Conservation (phyloP, 2,797 vertebrate genomes). For the Ambastaia sidthimunki region DNA sequence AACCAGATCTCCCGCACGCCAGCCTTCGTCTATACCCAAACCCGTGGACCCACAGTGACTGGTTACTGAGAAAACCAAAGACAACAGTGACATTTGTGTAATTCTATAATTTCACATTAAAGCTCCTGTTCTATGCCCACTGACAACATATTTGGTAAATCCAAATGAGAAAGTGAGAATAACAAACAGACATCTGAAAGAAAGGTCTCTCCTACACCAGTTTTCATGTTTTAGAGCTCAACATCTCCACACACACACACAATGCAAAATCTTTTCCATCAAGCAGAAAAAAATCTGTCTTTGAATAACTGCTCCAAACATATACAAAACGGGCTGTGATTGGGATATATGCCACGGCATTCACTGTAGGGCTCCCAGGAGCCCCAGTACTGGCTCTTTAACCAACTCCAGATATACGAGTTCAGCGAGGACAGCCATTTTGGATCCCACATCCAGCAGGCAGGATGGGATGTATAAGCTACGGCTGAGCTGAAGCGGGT, state of each 20-base stretch:
- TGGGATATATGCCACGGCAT: not conserved
- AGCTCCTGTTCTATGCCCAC: not conserved
- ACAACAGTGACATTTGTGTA: not conserved
- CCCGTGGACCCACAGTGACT: not conserved
- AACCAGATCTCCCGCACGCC: slow-evolving; percentile 43
- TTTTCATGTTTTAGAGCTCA: not conserved
- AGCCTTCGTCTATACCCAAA: slow-evolving; percentile 23
- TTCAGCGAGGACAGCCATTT: slow-evolving; percentile 53
- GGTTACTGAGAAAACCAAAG: slow-evolving; percentile 20
- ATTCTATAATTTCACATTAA: too few species aligned
- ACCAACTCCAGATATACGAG: slow-evolving; percentile 51
- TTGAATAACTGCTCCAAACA: slow-evolving; percentile 4
- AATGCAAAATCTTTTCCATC: slow-evolving; percentile 1
- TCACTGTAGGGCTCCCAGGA: slow-evolving; percentile 49
- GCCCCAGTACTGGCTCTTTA: slow-evolving; percentile 31
- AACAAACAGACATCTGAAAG: not conserved
- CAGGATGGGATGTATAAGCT: slow-evolving; percentile 29
- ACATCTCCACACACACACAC: not conserved
- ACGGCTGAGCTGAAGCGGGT: slow-evolving; percentile 47
- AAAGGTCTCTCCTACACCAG: not conserved
- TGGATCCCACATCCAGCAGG: slow-evolving; percentile 47
- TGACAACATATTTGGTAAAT: not conserved
- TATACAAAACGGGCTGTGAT: slow-evolving; percentile 22
- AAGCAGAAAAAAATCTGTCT: not conserved
- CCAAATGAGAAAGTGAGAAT: slow-evolving; percentile 7